Conservation (phyloP, 2,888 invertebrate genomes). For the Dinocampus coccinellae region DNA sequence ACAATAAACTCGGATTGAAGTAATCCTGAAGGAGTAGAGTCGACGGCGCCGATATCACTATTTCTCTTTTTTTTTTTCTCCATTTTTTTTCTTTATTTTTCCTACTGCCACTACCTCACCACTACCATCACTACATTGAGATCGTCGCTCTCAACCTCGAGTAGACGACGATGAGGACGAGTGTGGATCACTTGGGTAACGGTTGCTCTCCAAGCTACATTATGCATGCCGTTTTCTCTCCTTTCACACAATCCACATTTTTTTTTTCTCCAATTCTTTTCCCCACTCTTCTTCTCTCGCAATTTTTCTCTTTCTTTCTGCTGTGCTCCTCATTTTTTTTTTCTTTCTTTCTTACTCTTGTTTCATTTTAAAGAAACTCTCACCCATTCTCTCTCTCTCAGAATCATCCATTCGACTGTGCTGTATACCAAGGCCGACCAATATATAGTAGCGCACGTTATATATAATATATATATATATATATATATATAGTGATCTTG, state of each 20-base stretch:
- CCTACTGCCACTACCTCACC: too few relatives aligned
- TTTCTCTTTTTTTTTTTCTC: slow-evolving; percentile 1
- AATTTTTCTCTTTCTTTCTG: slow-evolving; percentile 29
- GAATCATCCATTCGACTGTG: slow-evolving; percentile 13
- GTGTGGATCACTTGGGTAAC: slow-evolving; percentile 50
- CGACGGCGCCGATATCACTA: slow-evolving; percentile 34
- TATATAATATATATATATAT: background rate
- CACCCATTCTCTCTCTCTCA: too few relatives aligned
- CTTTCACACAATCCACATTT: slow-evolving; percentile 37
- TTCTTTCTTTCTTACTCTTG: slow-evolving; percentile 3
- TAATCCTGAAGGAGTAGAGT: slow-evolving; percentile 42
- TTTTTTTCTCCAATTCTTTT: slow-evolving; percentile 22
- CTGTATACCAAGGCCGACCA: background rate
- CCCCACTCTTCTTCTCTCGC: background rate
- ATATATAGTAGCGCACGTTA: background rate
- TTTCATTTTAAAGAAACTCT: too few relatives aligned
- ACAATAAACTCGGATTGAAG: slow-evolving; percentile 51
- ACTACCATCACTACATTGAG: background rate
- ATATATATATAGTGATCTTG: too few relatives aligned
- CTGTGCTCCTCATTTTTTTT: slow-evolving; percentile 20
- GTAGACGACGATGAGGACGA: slow-evolving; percentile 29
- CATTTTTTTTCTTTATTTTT: slow-evolving; percentile 8
- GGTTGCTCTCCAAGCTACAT: slow-evolving; percentile 47
- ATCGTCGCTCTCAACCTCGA: slow-evolving; percentile 30
- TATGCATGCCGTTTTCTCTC: slow-evolving; percentile 47